Base-by-base conservation (phyloP, 2,888 invertebrate genomes). In the Dexiosoma caninum region DNA sequence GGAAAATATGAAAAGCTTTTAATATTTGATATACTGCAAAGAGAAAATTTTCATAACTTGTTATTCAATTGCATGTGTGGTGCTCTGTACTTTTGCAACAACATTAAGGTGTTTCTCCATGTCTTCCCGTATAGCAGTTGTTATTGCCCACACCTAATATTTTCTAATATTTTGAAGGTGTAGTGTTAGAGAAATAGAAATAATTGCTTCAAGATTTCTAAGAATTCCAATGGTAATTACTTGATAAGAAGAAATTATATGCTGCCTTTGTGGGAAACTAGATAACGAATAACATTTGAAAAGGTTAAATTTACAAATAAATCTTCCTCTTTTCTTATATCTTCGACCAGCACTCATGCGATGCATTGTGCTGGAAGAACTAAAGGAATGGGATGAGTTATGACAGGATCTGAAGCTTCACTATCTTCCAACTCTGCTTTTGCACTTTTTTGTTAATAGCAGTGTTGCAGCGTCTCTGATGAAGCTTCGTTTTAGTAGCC, bases 41-140 rank as follows among this genome's bases (percentile, higher is more conserved):
- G 46, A 66, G 60, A 55, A 74, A 37, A 57, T 49, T 66, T 66
- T 37, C 42, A 62, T 37, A 59, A 57, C 57, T 59, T 55, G 53
- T 53, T 66, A 5, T 12, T 19, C 16, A 32, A 19, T 16, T 32
- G 42, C 12, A 30, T 42, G 42, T 21, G 19, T 19, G 14, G 8
- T 6, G 0, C 12, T 14, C 14, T 35, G 8, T 9, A 27, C n/a
- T 64, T 62, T 57, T 62, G 8, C 8, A 44, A 46, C n/a, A 19
- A 55, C 16, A 10, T 55, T 14, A 30, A 2, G 46, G 32, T n/a
- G 10, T 23, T 60, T 23, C 35, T 27, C 14, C 42, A 14, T 14
- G 30, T 32, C 21, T 27, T 12, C n/a, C 21, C 42, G 27, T 16
- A 44, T n/a, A 44, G 57, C 42, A 35, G 4, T 30, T 30, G 42